Evolutionary conservation across 35 echinoderm and acorn worm species (phyloP), one percentile per base, ranked within the genome.

Genomic region (Ptychodera flava): DNA sequence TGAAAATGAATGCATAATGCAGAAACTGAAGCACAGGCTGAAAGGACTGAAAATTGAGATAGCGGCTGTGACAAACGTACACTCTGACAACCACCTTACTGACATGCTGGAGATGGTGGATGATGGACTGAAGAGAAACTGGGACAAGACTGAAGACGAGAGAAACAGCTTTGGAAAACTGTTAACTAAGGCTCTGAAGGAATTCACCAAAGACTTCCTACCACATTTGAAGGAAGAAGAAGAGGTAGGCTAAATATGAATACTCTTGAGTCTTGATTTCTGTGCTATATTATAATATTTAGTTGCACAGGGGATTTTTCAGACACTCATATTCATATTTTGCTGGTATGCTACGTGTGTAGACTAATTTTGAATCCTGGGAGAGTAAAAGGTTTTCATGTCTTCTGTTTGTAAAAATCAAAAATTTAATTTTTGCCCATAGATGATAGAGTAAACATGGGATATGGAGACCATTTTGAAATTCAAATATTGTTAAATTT

Each of bases 1-100:
- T 79, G 95, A 97, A 83, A 97, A 97, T 92, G 92, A 97, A 76
- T 97, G 90, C 88, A 97, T 97, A 77, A 97, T 97, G 95, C 90
- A 91, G 86, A 97, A 90, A 90, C 92, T 97, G 15, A 91, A 94
- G 82, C 89, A 90, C 76, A 79, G 95, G 81, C 90, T 97, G 0
- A 84, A 97, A 22, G 93, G 88, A 78, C 90, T 94, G 14, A 34
- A 97, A 91, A 81, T 97, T 77, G 83, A 87, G 33, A 80, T 94
- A 22, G 30, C 87, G 16, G 96, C 88, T 37, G 96, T 99, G 30
- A 89, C 85, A 34, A 87, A 97, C 30, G 90, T 99, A 16, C 96
- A 94, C 80, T 94, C 89, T 15, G 96, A 99, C 83, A 93, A 99
- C 80, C 83, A 88, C 30, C 88, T 99, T 28, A 91, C 93, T 77